These are phyloP conservation scores for Acestrorhynchus altus DNA, from an alignment of 2,797 vertebrate genomes.

Conservation along the genomic window DNA sequence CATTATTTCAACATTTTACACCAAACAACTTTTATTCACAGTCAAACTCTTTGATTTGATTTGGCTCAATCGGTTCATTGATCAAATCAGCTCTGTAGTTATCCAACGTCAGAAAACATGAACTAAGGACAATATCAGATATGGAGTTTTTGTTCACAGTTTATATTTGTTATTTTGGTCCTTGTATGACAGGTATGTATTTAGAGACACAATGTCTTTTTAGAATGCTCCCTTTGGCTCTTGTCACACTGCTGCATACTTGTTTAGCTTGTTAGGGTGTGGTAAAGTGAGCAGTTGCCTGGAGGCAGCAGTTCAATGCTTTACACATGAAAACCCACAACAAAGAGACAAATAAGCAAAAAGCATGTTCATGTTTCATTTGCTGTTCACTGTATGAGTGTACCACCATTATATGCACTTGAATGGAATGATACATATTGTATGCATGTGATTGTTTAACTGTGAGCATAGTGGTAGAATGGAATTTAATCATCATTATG, in stretches of 20 bases:
- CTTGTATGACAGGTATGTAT: background rate
- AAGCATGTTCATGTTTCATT: background rate
- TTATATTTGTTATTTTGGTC: background rate
- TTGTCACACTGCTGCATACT: background rate
- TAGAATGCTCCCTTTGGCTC: background rate
- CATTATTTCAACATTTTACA: too few relatives aligned
- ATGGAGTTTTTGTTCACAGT: too few relatives aligned
- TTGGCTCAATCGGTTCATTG: too few relatives aligned
- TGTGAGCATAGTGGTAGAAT: too few relatives aligned
- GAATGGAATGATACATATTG: too few relatives aligned
- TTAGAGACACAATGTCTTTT: background rate
- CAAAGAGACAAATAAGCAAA: background rate
- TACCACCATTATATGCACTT: too few relatives aligned
- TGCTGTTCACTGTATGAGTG: background rate
- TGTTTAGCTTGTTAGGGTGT: constrained; percentile 19
- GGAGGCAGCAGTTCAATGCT: background rate
- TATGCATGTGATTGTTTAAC: too few relatives aligned
- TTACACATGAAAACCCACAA: background rate
- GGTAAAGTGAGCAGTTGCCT: background rate
- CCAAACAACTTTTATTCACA: too few relatives aligned
- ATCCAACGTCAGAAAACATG: background rate
- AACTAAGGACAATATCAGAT: background rate
- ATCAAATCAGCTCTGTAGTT: background rate
- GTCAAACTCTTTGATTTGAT: too few relatives aligned
- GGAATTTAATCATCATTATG: too few relatives aligned